Percentiles rank a stretch among this genome's conserved stretches.
These are phyloP conservation scores for Clarias batrachus DNA, from an alignment of 2,113 vertebrate species.

Conservation along the genomic window DNA sequence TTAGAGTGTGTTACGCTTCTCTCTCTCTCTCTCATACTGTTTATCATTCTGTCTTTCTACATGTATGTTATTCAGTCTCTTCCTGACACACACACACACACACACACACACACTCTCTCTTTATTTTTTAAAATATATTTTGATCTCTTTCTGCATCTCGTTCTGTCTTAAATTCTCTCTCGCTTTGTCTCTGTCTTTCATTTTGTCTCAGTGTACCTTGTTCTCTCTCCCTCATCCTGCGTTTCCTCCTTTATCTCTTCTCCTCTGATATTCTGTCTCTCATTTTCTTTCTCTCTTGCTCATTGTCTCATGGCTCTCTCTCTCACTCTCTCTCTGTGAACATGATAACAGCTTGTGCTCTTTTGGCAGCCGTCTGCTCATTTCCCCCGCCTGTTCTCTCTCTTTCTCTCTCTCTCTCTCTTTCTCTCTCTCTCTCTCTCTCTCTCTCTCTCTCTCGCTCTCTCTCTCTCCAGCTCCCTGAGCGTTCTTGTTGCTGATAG, in stretches of 20 bases:
- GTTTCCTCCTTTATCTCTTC: no score
- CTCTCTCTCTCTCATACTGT: background rate
- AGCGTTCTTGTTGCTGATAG: background rate
- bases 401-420: background rate
- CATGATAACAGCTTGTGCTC: no score
- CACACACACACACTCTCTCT: background rate
- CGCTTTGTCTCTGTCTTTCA: slow-evolving; percentile 17
- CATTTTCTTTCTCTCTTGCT: slow-evolving; percentile 19
- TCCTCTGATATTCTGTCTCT: slow-evolving; percentile 29
- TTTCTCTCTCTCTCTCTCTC: background rate
- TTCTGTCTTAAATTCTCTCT: slow-evolving; percentile 6
- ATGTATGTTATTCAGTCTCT: background rate
- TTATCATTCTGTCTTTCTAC: background rate
- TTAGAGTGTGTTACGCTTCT: background rate
- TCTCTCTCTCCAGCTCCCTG: background rate
- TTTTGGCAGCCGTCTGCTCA: no score
- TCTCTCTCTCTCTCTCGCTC: background rate
- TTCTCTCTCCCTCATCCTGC: no score
- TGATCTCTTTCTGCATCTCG: background rate
- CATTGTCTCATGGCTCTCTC: background rate
- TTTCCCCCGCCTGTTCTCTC: background rate
- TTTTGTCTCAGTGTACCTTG: no score
- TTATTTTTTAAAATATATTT: no score
- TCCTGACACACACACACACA: background rate
- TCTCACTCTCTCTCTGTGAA: background rate